phyloP scores from a whole-genome alignment of 2,797 vertebrate species.

The Etheostoma nigrum region DNA sequence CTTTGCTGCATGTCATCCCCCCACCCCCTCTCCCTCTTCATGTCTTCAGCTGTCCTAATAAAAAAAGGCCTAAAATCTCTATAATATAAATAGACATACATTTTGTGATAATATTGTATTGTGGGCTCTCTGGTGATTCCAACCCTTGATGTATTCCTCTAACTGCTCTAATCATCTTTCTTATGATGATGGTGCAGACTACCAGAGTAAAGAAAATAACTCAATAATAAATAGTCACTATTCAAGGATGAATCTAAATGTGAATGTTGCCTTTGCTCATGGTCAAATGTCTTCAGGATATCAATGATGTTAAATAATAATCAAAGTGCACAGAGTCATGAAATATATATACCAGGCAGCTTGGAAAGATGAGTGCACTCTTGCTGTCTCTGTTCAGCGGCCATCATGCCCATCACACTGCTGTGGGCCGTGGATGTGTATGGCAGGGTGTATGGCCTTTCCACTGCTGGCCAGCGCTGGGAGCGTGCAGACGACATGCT shows the following conservation, averaged over 20 bases:
- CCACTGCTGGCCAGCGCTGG: conserved; percentile 91
- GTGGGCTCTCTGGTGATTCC: too few relatives aligned
- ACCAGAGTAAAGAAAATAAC: background rate
- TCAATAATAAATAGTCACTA: too few relatives aligned
- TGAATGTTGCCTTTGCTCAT: conserved; percentile 7
- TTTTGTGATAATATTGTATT: too few relatives aligned
- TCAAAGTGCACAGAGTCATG: background rate
- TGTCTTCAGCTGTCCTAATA: too few relatives aligned
- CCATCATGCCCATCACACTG: conserved; percentile 87
- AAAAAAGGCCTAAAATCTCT: too few relatives aligned
- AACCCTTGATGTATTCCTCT: too few relatives aligned
- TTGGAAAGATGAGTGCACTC: background rate
- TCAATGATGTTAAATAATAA: background rate
- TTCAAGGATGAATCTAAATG: conserved; percentile 5
- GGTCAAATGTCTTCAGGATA: background rate
- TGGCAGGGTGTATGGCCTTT: conserved; percentile 92
- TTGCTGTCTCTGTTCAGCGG: conserved; percentile 61
- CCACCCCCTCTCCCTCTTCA: too few relatives aligned
- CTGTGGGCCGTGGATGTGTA: conserved; percentile 97
- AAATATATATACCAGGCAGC: background rate
- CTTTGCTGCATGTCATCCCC: too few relatives aligned
- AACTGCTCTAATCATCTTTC: background rate
- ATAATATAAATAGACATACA: too few relatives aligned
- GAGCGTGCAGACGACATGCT: conserved; percentile 88
- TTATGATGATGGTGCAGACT: background rate